Percentiles rank a stretch among this genome's conserved stretches.
phyloP scores from a whole-genome alignment of 2,888 invertebrate genomes.

The Uloborus plumipes region DNA sequence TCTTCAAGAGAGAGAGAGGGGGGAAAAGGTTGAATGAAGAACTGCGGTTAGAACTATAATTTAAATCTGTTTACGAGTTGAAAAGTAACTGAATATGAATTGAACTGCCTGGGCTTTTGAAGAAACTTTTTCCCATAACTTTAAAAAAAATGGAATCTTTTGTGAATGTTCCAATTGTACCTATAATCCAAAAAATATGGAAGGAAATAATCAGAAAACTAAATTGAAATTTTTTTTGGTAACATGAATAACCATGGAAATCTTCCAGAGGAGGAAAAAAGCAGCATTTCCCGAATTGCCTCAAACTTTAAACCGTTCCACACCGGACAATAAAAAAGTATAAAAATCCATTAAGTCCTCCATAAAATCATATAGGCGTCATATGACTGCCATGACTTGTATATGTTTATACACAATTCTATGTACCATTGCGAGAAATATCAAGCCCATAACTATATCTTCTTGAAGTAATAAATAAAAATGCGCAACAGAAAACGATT shows the following conservation, averaged over 20 bases:
- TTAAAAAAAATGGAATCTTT: neutral
- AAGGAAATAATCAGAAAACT: neutral
- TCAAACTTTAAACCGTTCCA: slow-evolving; percentile 3
- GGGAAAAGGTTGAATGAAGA: no score
- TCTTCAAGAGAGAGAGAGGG: no score
- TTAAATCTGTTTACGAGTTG: no score
- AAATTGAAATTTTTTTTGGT: neutral
- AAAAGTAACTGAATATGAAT: no score
- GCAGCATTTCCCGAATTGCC: no score
- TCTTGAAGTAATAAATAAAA: slow-evolving; percentile 43
- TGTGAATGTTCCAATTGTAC: slow-evolving; percentile 6
- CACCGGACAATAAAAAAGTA: neutral
- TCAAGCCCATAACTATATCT: slow-evolving; percentile 60
- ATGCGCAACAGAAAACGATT: slow-evolving; percentile 10
- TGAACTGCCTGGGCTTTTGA: neutral
- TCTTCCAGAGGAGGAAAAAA: no score
- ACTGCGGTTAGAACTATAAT: no score
- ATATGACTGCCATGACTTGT: slow-evolving; percentile 16
- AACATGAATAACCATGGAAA: no score
- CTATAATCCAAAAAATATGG: neutral
- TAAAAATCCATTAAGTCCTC: slow-evolving; percentile 46
- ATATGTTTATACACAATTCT: slow-evolving; percentile 43
- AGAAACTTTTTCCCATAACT: neutral
- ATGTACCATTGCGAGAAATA: slow-evolving; percentile 35
- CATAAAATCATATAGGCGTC: slow-evolving; percentile 25